Conservation (phyloP, 2,797 vertebrate species). For the Austrolebias charrua region DNA sequence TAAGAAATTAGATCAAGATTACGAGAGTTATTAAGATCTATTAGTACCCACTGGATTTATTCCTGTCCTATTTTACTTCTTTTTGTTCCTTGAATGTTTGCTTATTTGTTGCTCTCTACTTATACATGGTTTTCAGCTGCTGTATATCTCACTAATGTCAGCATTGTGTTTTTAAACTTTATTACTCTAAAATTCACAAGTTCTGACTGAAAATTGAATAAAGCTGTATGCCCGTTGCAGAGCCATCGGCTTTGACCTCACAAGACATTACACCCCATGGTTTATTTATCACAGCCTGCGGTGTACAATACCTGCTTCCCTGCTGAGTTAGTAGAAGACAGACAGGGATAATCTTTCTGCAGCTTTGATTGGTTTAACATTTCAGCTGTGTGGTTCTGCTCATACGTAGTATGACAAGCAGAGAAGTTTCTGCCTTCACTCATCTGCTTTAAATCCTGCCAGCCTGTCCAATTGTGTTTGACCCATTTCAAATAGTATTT, state of each 20-base stretch:
- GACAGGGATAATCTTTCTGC: slow-evolving; percentile 14
- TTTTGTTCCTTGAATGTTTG: no score
- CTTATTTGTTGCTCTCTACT: not conserved
- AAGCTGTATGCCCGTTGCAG: not conserved
- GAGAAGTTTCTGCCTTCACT: slow-evolving; percentile 8
- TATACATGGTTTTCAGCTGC: not conserved
- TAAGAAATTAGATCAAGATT: no score
- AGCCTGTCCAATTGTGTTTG: slow-evolving; percentile 26
- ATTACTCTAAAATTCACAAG: slow-evolving; percentile 6
- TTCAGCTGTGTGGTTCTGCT: slow-evolving; percentile 4
- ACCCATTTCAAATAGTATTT: slow-evolving; percentile 46
- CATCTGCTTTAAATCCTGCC: not conserved
- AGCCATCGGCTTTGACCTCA: slow-evolving; percentile 35
- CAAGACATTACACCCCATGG: not conserved
- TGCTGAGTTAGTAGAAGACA: not conserved
- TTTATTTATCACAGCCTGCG: slow-evolving; percentile 40
- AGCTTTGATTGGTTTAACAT: slow-evolving; percentile 8
- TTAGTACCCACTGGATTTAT: no score
- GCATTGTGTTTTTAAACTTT: not conserved
- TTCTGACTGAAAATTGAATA: slow-evolving; percentile 4
- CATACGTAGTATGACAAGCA: not conserved
- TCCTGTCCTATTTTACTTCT: no score
- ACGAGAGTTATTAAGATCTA: no score
- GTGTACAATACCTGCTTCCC: slow-evolving; percentile 10
- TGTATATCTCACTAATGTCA: no score